Evolutionary conservation across 1,140 invertebrate genomes (phyloP).

Genomic region (Aporrectodea caliginosa): DNA sequence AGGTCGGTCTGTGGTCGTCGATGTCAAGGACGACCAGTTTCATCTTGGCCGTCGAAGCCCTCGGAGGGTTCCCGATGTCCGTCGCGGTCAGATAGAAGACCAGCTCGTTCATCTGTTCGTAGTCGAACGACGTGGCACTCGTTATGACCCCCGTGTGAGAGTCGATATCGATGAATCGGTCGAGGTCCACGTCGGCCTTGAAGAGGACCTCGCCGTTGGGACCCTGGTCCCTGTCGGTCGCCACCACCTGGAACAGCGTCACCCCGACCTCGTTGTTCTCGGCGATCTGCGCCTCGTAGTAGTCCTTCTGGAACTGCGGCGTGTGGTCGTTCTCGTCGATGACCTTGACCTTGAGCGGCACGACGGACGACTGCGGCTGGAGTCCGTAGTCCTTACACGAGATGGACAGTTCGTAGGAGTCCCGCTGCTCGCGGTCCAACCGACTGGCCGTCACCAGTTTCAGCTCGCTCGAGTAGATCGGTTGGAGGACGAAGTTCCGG

Average conservation of each 20-base stretch:
- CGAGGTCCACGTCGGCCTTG: conserved; percentile 53
- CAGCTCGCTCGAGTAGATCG: conserved; percentile 21
- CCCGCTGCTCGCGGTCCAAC: conserved; percentile 26
- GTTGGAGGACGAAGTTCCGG: conserved; percentile 22
- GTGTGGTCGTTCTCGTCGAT: conserved; percentile 13
- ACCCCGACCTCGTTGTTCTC: conserved; percentile 65
- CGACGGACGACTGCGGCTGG: not conserved
- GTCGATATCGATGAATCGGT: conserved; percentile 17
- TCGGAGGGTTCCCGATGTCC: conserved; percentile 5
- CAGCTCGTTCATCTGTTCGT: conserved; percentile 22
- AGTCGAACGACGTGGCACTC: conserved; percentile 26
- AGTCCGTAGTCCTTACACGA: conserved; percentile 25
- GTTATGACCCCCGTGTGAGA: conserved; percentile 16
- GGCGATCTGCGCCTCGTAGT: not conserved
- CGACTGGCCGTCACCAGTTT: conserved; percentile 26
- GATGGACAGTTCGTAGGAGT: conserved; percentile 18
- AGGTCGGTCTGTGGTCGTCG: conserved; percentile 28
- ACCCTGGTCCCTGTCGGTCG: conserved; percentile 81
- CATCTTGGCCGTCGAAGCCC: conserved; percentile 4
- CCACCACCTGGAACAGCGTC: conserved; percentile 74
- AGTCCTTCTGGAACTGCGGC: conserved; percentile 1
- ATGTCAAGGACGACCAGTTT: conserved; percentile 23
- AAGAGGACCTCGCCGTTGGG: conserved; percentile 94
- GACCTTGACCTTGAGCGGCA: conserved; percentile 9
- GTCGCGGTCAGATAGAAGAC: conserved; percentile 25